phyloP scores from a whole-genome alignment of 2,113 vertebrate species.

The Microcebus lehilahytsara region DNA sequence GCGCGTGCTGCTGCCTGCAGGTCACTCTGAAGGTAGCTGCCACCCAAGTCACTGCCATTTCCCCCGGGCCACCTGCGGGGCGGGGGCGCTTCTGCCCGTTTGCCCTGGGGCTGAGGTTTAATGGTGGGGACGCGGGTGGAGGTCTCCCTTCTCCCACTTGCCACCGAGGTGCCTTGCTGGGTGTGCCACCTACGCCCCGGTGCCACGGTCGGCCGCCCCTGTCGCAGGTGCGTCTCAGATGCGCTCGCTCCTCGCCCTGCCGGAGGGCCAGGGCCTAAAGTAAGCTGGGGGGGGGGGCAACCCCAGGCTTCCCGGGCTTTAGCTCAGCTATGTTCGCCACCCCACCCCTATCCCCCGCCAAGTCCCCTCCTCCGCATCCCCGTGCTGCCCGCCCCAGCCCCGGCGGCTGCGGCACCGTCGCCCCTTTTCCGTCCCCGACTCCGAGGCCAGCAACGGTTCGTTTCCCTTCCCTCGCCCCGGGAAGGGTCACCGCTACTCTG shows the following conservation, averaged over 20 bases:
- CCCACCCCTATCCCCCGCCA: background rate
- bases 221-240: background rate
- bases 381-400: too few relatives aligned
- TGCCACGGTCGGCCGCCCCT: rapidly evolving
- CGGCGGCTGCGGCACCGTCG: background rate
- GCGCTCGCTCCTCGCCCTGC: background rate
- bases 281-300: too few relatives aligned
- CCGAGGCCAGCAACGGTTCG: background rate
- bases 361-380: background rate
- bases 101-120: background rate
- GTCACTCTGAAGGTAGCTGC: background rate
- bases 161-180: background rate
- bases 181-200: background rate
- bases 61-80: too few relatives aligned
- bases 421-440: background rate
- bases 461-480: background rate
- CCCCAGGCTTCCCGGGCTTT: background rate
- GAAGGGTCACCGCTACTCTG: background rate
- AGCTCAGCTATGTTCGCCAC: background rate
- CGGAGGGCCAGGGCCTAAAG: background rate
- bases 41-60: background rate
- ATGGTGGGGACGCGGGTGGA: background rate
- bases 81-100: too few relatives aligned
- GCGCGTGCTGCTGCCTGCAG: background rate
- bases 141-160: background rate